Conservation (phyloP, 2,888 invertebrate species). For the Strigamia transsilvanica region DNA sequence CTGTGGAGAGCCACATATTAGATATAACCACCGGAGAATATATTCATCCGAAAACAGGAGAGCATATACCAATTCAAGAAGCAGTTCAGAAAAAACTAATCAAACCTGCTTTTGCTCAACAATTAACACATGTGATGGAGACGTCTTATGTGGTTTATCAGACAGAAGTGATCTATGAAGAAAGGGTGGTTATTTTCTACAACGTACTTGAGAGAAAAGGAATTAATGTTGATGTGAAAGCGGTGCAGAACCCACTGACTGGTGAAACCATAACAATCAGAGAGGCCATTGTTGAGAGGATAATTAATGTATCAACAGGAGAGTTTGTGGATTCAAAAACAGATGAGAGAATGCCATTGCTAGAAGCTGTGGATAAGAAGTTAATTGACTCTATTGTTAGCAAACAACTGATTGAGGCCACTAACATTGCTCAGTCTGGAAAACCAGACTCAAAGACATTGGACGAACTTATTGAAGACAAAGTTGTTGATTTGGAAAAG, state of each 20-base stretch:
- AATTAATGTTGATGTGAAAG: slow-evolving; percentile 59
- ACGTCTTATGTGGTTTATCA: not conserved
- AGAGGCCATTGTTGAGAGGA: slow-evolving; percentile 83
- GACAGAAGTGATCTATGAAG: slow-evolving; percentile 50
- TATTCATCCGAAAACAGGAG: slow-evolving; percentile 72
- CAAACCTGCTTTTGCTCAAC: not conserved
- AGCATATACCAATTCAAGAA: slow-evolving; percentile 65
- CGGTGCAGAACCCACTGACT: slow-evolving; percentile 82
- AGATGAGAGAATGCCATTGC: slow-evolving; percentile 63
- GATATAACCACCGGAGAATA: slow-evolving; percentile 81
- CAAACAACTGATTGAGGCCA: slow-evolving; percentile 36
- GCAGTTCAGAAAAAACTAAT: slow-evolving; percentile 24
- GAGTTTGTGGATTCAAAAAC: slow-evolving; percentile 62
- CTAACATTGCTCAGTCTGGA: not conserved
- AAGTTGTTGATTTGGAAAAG: slow-evolving; percentile 69
- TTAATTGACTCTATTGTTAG: slow-evolving; percentile 73
- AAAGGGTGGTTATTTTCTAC: slow-evolving; percentile 48
- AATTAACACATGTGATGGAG: slow-evolving; percentile 3
- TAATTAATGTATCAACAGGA: slow-evolving; percentile 77
- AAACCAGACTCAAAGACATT: slow-evolving; percentile 72
- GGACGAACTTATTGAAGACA: slow-evolving; percentile 75
- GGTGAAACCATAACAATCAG: slow-evolving; percentile 81
- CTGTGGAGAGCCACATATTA: slow-evolving; percentile 76
- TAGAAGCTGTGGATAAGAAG: slow-evolving; percentile 81
- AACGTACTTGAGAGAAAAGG: slow-evolving; percentile 37